Conservation (phyloP, 2,113 vertebrate genomes). For the Alligator sinensis region DNA sequence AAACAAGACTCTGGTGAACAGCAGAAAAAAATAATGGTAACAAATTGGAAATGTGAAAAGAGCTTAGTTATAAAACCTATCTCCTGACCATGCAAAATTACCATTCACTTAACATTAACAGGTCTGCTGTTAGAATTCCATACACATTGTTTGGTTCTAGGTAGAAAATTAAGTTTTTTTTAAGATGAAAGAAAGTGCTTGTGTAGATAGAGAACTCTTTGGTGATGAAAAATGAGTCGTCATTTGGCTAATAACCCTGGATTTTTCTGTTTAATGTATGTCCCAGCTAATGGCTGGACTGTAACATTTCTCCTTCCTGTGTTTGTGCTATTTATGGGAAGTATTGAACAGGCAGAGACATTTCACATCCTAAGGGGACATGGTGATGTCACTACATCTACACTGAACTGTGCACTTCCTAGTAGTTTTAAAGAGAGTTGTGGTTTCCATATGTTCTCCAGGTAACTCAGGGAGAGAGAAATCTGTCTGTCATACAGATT, state of each 20-base stretch:
- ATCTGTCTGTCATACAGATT: neutral
- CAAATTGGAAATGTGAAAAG: neutral
- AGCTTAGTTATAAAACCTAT: neutral
- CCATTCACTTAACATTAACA: neutral
- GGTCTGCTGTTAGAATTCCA: neutral
- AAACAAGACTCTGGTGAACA: neutral
- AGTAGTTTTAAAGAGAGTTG: neutral
- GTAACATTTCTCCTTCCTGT: too few relatives aligned
- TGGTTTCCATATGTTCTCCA: neutral
- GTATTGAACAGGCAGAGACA: neutral
- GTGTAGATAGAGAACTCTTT: neutral
- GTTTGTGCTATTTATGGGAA: neutral
- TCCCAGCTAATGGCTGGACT: neutral
- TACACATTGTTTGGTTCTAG: neutral
- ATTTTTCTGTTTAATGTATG: neutral
- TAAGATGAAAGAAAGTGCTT: neutral
- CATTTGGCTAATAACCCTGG: neutral
- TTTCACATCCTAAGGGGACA: neutral
- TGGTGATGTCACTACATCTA: neutral
- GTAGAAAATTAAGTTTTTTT: neutral
- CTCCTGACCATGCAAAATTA: neutral
- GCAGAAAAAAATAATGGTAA: neutral
- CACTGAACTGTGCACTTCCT: neutral
- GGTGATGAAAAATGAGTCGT: neutral
- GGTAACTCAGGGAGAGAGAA: neutral